Base-by-base conservation (phyloP, 1,140 invertebrate genomes). In the Polypedilum vanderplanki region DNA sequence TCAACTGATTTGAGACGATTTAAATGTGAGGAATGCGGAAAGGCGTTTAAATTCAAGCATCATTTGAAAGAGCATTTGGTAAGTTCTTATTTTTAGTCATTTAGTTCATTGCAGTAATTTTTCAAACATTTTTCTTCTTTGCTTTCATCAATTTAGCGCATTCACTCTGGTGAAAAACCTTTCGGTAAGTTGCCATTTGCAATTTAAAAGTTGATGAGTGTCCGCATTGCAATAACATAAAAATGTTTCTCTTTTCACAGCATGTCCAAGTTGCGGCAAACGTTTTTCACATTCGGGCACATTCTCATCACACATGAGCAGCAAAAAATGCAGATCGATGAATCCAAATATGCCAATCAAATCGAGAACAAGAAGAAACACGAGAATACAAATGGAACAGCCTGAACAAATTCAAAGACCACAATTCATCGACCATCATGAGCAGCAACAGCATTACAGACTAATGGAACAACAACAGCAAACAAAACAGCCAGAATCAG, bases 321-420 rank as follows among this genome's bases (percentile, higher is more conserved):
- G 65, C 18, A 70, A 70, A 20, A 70, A 70, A 12, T 70, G 65
- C 18, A 70, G 65, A 70, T 70, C 65, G 18, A 70, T 70, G 65
- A 70, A 70, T 70, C 65, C 65, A 70, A 70, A 70, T 70, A 70
- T 70, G 65, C 65, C 65, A 70, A 70, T 70, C 65, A 70, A 70
- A 70, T 70, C 65, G 8, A n/a, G 65, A 70, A 70, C 65, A 70
- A n/a, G 65, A 70, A n/a, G 65, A 4, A 70, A 70, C 10, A 70
- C 17, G 15, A 3, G 65, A 20, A 17, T 9, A 20, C 20, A 20
- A 22, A 7, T 22, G 65, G 65, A 70, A 57, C 46, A 57, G 17
- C 65, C n/a, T 18, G 65, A 70, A 70, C 8, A 33, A 33, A 33
- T 33, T 3, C 24, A 33, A 33, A 33, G 24, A 33, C 5, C 24